Evolutionary conservation across 2,797 vertebrate genomes (phyloP).

Genomic region (Sebastes cheni): DNA sequence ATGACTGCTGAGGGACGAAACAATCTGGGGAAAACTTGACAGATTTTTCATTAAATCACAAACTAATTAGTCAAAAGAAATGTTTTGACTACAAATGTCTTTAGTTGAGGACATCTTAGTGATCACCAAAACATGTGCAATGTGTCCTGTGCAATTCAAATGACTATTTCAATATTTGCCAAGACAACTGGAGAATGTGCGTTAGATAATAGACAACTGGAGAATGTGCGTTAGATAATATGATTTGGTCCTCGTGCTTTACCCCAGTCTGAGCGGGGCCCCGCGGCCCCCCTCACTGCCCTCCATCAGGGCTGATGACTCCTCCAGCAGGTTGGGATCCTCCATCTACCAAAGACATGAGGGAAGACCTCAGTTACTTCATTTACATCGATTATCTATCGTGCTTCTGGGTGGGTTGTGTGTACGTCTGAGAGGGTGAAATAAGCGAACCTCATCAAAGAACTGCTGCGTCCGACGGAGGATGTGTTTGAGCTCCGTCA

Average conservation of each 20-base stretch:
- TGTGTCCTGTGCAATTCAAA: background rate
- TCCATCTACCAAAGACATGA: conserved; percentile 91
- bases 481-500: conserved; percentile 95
- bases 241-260: conserved; percentile 4
- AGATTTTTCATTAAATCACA: background rate
- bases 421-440: background rate
- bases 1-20: background rate
- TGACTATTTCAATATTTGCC: background rate
- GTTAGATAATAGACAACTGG: background rate
- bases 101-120: background rate
- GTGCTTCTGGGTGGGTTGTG: background rate
- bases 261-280: conserved; percentile 95
- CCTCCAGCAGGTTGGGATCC: conserved; percentile 97
- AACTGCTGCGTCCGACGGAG: conserved; percentile 96
- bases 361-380: conserved; percentile 61
- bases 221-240: too few relatives aligned
- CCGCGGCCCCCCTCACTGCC: conserved; percentile 93
- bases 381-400: background rate
- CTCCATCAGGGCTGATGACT: conserved; percentile 95
- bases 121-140: background rate
- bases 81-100: background rate
- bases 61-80: background rate
- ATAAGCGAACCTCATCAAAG: conserved; percentile 91
- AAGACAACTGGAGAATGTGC: background rate
- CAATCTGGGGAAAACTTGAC: background rate